These are phyloP conservation scores for Hafferia zeledoni DNA, from an alignment of 2,797 vertebrate genomes.

Conservation along the genomic window DNA sequence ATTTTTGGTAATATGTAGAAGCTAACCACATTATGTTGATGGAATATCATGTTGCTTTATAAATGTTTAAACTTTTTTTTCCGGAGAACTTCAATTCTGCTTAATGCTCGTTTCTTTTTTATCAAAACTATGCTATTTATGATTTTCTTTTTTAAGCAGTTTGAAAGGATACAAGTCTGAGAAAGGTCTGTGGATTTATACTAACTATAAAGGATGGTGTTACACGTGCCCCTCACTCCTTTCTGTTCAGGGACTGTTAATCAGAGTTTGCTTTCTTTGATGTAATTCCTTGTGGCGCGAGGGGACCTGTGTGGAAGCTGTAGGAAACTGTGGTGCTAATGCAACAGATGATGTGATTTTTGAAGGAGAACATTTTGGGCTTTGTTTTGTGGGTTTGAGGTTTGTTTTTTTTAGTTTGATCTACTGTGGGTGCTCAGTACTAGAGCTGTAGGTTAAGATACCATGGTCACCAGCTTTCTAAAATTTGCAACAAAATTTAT, in stretches of 20 bases:
- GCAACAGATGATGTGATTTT: background rate
- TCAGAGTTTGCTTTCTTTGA: background rate
- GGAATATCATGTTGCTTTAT: background rate
- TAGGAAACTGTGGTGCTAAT: background rate
- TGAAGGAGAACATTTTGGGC: accelerated
- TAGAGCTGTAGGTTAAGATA: background rate
- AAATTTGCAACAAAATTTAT: background rate
- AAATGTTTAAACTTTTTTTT: background rate
- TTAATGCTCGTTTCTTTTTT: background rate
- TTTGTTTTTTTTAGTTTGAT: background rate
- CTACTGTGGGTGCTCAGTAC: accelerated
- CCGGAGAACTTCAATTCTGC: background rate
- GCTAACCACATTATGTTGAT: background rate
- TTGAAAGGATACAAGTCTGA: background rate
- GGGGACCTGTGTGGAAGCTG: background rate
- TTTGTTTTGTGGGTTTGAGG: background rate
- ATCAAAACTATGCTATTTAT: background rate
- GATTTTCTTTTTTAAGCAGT: background rate
- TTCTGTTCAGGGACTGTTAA: background rate
- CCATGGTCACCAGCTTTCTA: background rate
- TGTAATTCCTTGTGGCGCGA: background rate
- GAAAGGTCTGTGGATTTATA: background rate
- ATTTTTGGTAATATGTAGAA: background rate
- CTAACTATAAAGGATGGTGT: background rate
- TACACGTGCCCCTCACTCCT: background rate